phyloP scores from a whole-genome alignment of 2,113 vertebrate species.

The Peromyscus leucopus region DNA sequence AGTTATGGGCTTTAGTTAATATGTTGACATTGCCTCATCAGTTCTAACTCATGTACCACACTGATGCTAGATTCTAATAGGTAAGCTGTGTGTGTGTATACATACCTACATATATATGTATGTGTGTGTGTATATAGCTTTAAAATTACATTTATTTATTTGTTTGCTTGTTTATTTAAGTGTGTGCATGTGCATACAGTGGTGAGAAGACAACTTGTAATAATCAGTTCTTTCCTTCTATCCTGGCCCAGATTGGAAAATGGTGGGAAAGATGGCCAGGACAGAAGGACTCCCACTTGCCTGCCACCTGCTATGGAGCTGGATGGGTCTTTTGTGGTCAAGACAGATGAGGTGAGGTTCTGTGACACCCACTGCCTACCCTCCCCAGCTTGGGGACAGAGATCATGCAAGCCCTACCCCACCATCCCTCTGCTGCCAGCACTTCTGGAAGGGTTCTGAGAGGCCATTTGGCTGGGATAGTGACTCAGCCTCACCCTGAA shows the following conservation, averaged over 20 bases:
- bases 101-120: too few relatives aligned
- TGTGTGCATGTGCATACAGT: not conserved
- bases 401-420: too few relatives aligned
- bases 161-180: not conserved
- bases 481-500: fast-evolving
- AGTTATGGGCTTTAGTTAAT: not conserved
- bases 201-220: not conserved
- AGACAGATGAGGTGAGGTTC: not conserved
- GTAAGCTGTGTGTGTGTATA: too few relatives aligned
- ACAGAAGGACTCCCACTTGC: not conserved
- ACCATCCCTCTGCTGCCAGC: not conserved
- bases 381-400: not conserved
- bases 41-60: not conserved
- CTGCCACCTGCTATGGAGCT: not conserved
- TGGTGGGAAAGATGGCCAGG: too few relatives aligned
- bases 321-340: not conserved
- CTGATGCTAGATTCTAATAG: too few relatives aligned
- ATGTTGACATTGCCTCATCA: not conserved
- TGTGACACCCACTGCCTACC: not conserved
- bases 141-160: not conserved
- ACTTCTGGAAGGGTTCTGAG: not conserved
- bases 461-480: fast-evolving
- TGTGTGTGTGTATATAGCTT: not conserved
- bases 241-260: not conserved
- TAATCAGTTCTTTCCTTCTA: not conserved